Evolutionary conservation across 2,113 vertebrate species (phyloP), one percentile per base, ranked within the genome.

Genomic region (Poecile atricapillus): DNA sequence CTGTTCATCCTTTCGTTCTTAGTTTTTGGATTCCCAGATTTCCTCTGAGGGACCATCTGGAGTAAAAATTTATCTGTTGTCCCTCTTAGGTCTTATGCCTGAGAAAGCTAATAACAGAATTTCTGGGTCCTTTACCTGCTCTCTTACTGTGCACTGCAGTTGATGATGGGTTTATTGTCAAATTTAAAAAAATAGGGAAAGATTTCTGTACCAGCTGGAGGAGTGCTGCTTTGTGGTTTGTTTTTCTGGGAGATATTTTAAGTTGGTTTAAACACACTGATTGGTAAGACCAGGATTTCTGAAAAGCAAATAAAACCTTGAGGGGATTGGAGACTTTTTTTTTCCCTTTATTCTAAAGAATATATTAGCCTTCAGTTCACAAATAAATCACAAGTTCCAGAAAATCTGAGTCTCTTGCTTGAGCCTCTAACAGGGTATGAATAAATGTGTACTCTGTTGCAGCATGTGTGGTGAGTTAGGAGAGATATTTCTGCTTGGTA

Each of bases 341-440:
- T 35, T 11, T 11, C 39, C 39, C 56, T 69, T 87, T 73, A 49
- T 87, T 93, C 74, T 79, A 53, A 91, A 94, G 89, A 78, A 82
- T 84, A 81, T 60, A 49, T 76, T 91, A 93, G 58, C 62, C 62
- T 81, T 85, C 39, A 28, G 58, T 83, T 89, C 78, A 89, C 62
- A 91, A 93, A 64, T 65, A 85, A 90, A 81, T 95, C 55, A 79
- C 63, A 69, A 58, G 67, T 94, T 92, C 82, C 46, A 91, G 90
- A 76, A 87, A 85, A 84, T 73, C 70, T 58, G 81, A 76, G 77
- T 89, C 77, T 81, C 58, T 75, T 65, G 11, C 71, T 69, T 63
- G 70, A 94, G 62, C 70, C 53, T 87, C 44, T 73, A 68, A 67
- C 53, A 50, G 28, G 25, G 16, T 71, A 82, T 60, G 87, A 94